Percentiles rank a stretch among this genome's conserved stretches.
Conservation (phyloP, 2,113 vertebrate species). For the Gambusia affinis region DNA sequence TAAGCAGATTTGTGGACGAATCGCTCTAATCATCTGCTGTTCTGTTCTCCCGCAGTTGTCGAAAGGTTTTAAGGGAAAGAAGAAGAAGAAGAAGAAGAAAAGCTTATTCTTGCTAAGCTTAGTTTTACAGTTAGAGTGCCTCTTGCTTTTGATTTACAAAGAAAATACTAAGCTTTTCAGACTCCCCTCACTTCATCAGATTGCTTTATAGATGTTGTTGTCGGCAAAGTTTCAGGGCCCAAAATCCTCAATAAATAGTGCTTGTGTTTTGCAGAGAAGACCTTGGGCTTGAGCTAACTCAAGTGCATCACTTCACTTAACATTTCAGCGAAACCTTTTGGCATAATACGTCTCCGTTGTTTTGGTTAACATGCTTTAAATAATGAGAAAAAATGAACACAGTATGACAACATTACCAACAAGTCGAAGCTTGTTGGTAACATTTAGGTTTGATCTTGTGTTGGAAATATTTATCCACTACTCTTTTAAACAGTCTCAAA, state of each 20-base stretch:
- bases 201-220: not conserved
- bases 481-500: too few species aligned
- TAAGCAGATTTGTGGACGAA: slow-evolving; percentile 73
- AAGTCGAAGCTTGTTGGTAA: not conserved
- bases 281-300: not conserved
- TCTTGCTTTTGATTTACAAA: slow-evolving; percentile 20
- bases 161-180: not conserved
- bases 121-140: slow-evolving; percentile 18
- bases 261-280: not conserved
- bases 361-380: not conserved
- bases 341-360: not conserved
- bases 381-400: not conserved
- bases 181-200: too few species aligned
- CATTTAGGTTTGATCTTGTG: too few species aligned
- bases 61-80: slow-evolving; percentile 21
- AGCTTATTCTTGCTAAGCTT: slow-evolving; percentile 19
- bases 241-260: not conserved
- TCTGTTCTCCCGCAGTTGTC: slow-evolving; percentile 61
- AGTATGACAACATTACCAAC: not conserved
- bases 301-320: not conserved
- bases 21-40: slow-evolving; percentile 71
- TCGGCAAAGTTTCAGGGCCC: not conserved
- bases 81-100: not conserved
- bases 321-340: not conserved
- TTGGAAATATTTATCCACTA: too few species aligned